A percentile compares a stretch with the other conserved stretches of the same genome.
These are phyloP conservation scores for Holacanthus passer DNA, from an alignment of 2,113 vertebrate species.

Conservation along the genomic window DNA sequence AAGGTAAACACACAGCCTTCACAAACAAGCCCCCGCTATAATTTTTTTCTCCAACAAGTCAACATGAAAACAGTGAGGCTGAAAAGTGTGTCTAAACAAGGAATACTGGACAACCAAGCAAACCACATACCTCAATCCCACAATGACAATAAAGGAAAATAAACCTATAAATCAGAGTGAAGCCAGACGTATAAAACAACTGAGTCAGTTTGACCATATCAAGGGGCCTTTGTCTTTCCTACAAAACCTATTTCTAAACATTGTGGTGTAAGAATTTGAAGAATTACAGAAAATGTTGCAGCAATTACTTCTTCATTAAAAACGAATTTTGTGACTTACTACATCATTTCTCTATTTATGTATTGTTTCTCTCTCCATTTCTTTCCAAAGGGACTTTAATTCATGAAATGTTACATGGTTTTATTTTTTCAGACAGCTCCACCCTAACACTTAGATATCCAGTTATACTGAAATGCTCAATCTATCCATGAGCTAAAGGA, in stretches of 20 bases:
- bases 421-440: background rate
- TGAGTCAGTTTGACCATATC: background rate
- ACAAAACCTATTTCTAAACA: background rate
- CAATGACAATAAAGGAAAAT: background rate
- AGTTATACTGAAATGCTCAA: constrained; percentile 13
- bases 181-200: background rate
- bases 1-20: background rate
- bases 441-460: background rate
- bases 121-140: background rate
- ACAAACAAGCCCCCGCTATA: background rate
- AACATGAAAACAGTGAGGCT: background rate
- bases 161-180: background rate
- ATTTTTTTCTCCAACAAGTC: constrained; percentile 6
- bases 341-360: background rate
- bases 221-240: no score
- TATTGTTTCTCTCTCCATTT: background rate
- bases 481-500: constrained; percentile 15
- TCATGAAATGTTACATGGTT: background rate
- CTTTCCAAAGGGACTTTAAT: background rate
- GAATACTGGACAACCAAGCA: background rate
- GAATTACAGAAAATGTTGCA: background rate
- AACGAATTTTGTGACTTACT: background rate
- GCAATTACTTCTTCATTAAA: background rate
- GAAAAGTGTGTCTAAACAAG: constrained; percentile 1
- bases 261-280: background rate